Percentiles rank a stretch among this genome's conserved stretches.
Conservation (phyloP, 2,113 vertebrate species). For the Spizaetus ornatus region DNA sequence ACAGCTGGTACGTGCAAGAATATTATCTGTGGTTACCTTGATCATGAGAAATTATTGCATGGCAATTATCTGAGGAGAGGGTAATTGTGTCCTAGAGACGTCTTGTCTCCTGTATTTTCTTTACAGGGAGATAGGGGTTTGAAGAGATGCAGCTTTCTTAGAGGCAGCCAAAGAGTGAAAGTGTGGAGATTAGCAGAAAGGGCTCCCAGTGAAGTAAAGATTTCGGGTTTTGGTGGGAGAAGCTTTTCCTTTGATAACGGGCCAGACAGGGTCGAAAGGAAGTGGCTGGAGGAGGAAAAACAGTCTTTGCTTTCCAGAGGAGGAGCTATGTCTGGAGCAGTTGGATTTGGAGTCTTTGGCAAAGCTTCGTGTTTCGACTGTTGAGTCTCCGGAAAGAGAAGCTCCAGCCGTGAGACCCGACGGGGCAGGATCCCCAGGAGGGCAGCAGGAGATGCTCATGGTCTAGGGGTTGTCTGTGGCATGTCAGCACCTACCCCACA, state of each 20-base stretch:
- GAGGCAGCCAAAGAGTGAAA: neutral
- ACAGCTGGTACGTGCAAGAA: neutral
- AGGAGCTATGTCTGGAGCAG: neutral
- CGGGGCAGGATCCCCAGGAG: fast-evolving
- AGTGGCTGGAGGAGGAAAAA: neutral
- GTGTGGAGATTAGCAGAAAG: neutral
- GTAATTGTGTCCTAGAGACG: neutral
- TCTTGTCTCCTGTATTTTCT: neutral
- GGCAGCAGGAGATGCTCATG: fast-evolving
- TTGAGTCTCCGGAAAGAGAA: neutral
- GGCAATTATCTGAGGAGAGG: neutral
- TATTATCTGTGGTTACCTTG: neutral
- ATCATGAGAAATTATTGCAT: neutral
- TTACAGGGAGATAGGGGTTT: neutral
- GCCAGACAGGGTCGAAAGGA: neutral
- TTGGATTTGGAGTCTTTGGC: neutral
- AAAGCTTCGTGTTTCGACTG: neutral
- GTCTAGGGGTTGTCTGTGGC: fast-evolving
- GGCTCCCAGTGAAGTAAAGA: neutral
- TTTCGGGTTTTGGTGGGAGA: neutral
- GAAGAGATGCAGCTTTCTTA: neutral
- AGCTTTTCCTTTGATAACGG: constrained; percentile 18
- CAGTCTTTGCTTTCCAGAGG: neutral
- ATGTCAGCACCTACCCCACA: neutral
- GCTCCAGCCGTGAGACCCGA: neutral